Evolutionary conservation across 2,113 vertebrate species (phyloP).

Genomic region (Herpailurus yagouaroundi): DNA sequence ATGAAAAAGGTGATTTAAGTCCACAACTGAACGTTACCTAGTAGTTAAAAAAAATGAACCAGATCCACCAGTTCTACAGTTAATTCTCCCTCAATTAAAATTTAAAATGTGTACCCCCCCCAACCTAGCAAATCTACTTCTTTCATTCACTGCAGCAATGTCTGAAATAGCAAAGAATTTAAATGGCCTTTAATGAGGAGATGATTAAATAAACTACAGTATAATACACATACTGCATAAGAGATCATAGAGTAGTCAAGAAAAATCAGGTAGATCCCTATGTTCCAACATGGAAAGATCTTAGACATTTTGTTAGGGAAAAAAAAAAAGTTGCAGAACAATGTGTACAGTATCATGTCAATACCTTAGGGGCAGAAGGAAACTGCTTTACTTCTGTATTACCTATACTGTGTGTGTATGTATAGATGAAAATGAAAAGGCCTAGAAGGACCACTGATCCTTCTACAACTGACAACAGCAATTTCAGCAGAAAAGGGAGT

Average conservation of each 20-base stretch:
- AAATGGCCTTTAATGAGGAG: background rate
- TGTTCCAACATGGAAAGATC: background rate
- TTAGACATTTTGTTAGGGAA: background rate
- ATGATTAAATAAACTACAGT: background rate
- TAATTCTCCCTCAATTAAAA: background rate
- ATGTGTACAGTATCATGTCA: background rate
- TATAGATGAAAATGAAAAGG: background rate
- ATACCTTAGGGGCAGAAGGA: rapidly evolving
- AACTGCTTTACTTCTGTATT: background rate
- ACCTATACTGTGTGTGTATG: background rate
- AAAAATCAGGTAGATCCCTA: background rate
- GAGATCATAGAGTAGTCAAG: background rate
- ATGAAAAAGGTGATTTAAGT: background rate
- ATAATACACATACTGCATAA: background rate
- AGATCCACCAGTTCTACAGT: background rate
- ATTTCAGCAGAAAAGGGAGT: background rate
- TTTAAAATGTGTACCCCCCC: background rate
- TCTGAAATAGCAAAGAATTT: background rate
- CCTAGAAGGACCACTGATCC: background rate
- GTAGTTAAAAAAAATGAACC: background rate
- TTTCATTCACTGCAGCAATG: background rate
- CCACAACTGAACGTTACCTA: background rate
- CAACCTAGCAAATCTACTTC: background rate
- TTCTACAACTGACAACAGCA: background rate
- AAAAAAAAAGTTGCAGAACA: background rate